Evolutionary conservation across 1,140 invertebrate species (phyloP), one percentile per base, ranked within the genome.

Genomic region (Drosophila nannoptera): DNA sequence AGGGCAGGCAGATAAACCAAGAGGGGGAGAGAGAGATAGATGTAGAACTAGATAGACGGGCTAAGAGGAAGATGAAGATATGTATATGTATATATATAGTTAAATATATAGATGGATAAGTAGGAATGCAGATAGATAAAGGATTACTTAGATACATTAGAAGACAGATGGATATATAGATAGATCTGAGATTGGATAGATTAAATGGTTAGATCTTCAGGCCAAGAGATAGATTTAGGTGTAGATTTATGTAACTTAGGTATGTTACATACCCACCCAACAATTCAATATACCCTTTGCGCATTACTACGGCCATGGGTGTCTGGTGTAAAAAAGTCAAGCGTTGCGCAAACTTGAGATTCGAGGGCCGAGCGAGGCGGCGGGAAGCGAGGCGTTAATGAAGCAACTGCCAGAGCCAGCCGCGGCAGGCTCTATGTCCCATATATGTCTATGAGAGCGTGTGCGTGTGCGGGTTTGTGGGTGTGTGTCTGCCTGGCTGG

Each of bases 341-440:
- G 52, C 50, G 4, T 36, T 67, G 56, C 55, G 64, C 48, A 67
- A 67, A 60, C 64, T 67, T 67, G 48, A 67, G 64, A 58, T 56
- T 46, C 60, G 22, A 22, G 64, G 4, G 32, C 36, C 36, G 22
- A 35, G 6, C 11, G 7, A 4, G 7, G 7, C 7, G 12, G 4
- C 14, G 40, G n/a, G 16, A 43, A 12, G 40, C 6, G 40, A 40
- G 58, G 65, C 49, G 58, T 61, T 68, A 68, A 68, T 68, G 49
- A 68, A 54, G 58, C 49, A 61, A 68, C 58, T 68, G 65, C 65
- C 58, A 68, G 0, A 35, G 33, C 35, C 49, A 69, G 66, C 22
- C 22, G 22, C 58, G 54, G 43, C 62, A 54, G 40, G 35, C 60
- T 29, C 22, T 42, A 46, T 32, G 29, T 33, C 14, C 14, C 33